Conservation (phyloP, 2,113 vertebrate genomes). For the Microcebus griseorufus region DNA sequence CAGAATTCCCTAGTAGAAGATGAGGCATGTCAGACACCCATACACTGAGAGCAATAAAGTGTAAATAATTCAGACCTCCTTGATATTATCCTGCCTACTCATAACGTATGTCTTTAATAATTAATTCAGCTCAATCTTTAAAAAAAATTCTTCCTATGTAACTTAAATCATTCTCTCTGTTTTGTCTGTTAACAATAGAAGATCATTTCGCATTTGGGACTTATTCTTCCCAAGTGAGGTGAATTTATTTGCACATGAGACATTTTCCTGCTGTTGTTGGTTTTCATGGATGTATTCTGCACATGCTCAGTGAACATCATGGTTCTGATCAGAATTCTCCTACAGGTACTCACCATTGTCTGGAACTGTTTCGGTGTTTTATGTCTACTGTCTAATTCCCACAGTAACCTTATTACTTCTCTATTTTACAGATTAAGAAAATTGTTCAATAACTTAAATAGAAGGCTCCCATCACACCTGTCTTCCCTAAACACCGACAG, state of each 20-base stretch:
- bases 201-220: not conserved
- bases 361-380: not conserved
- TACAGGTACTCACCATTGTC: not conserved
- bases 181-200: constrained; percentile 47
- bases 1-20: not conserved
- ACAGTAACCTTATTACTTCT: not conserved
- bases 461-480: not conserved
- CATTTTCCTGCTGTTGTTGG: rapidly evolving
- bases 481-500: not conserved
- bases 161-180: constrained; percentile 53
- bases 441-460: constrained; percentile 4
- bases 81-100: constrained; percentile 67
- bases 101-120: constrained; percentile 68
- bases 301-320: not conserved
- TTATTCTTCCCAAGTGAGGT: not conserved
- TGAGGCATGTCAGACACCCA: not conserved
- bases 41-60: constrained; percentile 46
- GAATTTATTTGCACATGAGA: not conserved
- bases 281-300: not conserved
- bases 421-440: constrained; percentile 10
- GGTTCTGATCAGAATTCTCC: not conserved
- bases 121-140: constrained; percentile 53
- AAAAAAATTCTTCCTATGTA: not conserved
- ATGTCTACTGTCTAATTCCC: not conserved
- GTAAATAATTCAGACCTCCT: constrained; percentile 79